A percentile compares a stretch with the other conserved stretches of the same genome.
phyloP scores from a whole-genome alignment of 2,888 invertebrate genomes.

The Tineola bisselliella region DNA sequence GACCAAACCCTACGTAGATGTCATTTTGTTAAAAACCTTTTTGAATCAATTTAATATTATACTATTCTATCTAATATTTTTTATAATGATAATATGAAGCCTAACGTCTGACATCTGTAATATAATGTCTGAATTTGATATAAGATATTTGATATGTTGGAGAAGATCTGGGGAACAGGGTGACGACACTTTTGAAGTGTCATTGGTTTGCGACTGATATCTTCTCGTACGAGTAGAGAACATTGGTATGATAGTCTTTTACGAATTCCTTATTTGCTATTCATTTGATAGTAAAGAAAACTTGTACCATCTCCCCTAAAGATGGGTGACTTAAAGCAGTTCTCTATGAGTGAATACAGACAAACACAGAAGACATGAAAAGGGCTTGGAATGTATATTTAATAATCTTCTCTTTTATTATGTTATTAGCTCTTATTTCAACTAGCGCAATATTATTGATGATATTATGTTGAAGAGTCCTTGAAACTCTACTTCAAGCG shows the following conservation, averaged over 20 bases:
- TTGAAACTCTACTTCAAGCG: neutral
- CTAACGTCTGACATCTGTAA: constrained; percentile 5
- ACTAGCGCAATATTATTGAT: neutral
- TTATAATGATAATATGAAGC: neutral
- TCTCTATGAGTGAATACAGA: neutral
- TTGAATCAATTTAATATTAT: neutral
- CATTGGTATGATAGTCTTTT: neutral
- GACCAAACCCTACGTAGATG: neutral
- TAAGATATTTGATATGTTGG: neutral
- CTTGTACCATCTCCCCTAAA: neutral
- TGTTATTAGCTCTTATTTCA: neutral
- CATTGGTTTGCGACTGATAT: neutral
- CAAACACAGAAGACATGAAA: neutral
- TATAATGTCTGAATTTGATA: neutral
- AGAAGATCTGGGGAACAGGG: constrained; percentile 4
- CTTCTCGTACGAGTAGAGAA: neutral
- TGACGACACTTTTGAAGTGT: neutral
- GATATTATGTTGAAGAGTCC: neutral
- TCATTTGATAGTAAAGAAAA: neutral
- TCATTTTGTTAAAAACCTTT: neutral
- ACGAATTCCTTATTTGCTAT: neutral
- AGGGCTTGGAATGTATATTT: neutral
- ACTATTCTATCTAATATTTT: neutral
- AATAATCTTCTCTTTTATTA: neutral
- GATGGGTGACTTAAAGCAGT: neutral